Conservation (phyloP, 2,888 invertebrate species). For the Campoletis raptor region DNA sequence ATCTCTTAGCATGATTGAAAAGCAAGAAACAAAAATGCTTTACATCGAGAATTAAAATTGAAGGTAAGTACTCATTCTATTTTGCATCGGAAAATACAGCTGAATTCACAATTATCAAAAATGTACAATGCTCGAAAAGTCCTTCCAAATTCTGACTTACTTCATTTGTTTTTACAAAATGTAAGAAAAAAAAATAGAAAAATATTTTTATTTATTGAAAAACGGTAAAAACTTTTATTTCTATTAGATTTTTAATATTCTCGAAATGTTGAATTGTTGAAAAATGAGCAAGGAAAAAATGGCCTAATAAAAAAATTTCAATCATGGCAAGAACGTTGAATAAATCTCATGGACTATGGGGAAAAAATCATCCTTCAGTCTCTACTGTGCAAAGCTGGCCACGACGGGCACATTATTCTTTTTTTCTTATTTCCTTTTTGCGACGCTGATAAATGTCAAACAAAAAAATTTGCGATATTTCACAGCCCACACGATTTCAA, state of each 20-base stretch:
- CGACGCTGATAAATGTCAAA: conserved; percentile 8
- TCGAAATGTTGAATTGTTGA: background rate
- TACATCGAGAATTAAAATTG: background rate
- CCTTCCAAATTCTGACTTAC: background rate
- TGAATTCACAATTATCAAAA: background rate
- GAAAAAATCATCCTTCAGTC: background rate
- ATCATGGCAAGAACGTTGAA: background rate
- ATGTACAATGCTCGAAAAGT: background rate
- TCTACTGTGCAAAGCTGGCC: background rate
- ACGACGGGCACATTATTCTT: conserved; percentile 22
- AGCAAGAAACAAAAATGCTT: background rate
- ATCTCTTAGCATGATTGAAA: background rate
- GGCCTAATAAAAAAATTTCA: background rate
- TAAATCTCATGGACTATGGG: conserved; percentile 1
- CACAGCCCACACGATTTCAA: conserved; percentile 41
- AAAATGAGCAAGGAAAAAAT: background rate
- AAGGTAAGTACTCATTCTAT: background rate
- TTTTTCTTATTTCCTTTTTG: background rate
- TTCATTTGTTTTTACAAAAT: background rate
- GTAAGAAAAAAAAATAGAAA: background rate
- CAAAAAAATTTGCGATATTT: background rate
- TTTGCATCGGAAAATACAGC: background rate
- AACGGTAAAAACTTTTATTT: background rate
- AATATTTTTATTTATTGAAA: background rate
- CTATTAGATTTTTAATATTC: background rate